Percentiles rank a stretch among this genome's conserved stretches.
Evolutionary conservation across 2,113 vertebrate species (phyloP).

Genomic region (Dipodomys ordii): DNA sequence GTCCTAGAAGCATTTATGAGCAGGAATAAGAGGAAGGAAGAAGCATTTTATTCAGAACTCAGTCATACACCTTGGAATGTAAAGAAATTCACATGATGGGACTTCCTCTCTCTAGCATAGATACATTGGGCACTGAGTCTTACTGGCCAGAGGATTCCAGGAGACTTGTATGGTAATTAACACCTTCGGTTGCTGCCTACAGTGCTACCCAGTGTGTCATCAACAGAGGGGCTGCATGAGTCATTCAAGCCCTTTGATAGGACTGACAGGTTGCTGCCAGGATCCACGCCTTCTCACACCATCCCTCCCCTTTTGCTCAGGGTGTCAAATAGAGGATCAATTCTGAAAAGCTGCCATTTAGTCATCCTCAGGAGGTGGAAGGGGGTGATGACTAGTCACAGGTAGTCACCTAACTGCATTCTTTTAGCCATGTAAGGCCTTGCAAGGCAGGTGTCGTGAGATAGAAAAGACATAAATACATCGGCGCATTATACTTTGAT

Average conservation of each 20-base stretch:
- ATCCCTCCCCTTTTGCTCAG: not conserved
- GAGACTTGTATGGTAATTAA: not conserved
- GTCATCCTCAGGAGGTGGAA: constrained; percentile 38
- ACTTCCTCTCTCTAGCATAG: not conserved
- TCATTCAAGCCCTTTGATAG: not conserved
- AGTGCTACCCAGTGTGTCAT: not conserved
- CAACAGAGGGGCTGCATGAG: not conserved
- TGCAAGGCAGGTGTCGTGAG: not conserved
- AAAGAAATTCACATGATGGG: not conserved
- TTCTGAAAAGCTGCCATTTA: constrained; percentile 10
- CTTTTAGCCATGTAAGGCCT: constrained; percentile 41
- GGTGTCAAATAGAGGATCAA: not conserved
- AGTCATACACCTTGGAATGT: not conserved
- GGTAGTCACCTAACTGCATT: not conserved
- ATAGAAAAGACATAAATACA: constrained; percentile 33
- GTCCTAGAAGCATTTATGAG: not conserved
- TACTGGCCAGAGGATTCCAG: too few species aligned
- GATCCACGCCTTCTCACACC: not conserved
- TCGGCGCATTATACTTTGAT: not conserved
- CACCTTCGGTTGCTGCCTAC: not conserved
- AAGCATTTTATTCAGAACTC: not conserved
- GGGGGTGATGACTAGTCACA: constrained; percentile 5
- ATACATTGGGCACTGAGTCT: not conserved
- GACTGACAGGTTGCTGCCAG: accelerated
- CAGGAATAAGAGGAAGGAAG: not conserved